Percentiles rank a stretch among this genome's conserved stretches.
phyloP scores from a whole-genome alignment of 2,113 vertebrate genomes.

The Corythornis cristatus region DNA sequence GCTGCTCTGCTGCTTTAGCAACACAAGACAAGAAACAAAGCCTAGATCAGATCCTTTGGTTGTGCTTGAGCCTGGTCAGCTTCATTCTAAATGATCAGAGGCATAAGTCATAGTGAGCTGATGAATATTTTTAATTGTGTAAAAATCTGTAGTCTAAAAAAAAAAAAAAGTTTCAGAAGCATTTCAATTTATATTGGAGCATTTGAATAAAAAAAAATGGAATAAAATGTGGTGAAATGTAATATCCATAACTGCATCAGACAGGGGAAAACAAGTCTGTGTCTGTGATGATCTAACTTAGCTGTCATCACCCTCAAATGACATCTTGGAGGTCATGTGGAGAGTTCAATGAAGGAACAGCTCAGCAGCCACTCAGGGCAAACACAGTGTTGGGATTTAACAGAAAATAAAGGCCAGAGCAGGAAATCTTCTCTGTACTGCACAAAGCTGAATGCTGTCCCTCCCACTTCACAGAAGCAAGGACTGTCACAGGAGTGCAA shows the following conservation, averaged over 20 bases:
- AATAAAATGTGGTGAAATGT: background rate
- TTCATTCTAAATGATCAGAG: background rate
- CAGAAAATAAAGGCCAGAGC: background rate
- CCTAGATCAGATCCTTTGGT: background rate
- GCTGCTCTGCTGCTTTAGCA: background rate
- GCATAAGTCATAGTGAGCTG: background rate
- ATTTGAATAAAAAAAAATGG: background rate
- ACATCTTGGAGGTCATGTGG: background rate
- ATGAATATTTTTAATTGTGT: background rate
- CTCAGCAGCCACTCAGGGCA: background rate
- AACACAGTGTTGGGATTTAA: background rate
- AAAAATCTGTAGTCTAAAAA: background rate
- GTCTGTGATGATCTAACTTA: background rate
- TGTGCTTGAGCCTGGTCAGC: background rate
- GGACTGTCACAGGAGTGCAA: background rate
- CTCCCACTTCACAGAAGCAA: background rate
- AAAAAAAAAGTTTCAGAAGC: background rate
- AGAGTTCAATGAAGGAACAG: background rate
- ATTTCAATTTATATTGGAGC: background rate
- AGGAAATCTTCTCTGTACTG: background rate
- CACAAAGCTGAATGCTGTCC: background rate
- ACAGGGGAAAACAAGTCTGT: background rate
- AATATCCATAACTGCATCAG: background rate
- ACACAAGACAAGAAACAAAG: background rate
- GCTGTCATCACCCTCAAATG: background rate